Evolutionary conservation across 2,113 vertebrate species (phyloP).

Genomic region (Herpailurus yagouaroundi): DNA sequence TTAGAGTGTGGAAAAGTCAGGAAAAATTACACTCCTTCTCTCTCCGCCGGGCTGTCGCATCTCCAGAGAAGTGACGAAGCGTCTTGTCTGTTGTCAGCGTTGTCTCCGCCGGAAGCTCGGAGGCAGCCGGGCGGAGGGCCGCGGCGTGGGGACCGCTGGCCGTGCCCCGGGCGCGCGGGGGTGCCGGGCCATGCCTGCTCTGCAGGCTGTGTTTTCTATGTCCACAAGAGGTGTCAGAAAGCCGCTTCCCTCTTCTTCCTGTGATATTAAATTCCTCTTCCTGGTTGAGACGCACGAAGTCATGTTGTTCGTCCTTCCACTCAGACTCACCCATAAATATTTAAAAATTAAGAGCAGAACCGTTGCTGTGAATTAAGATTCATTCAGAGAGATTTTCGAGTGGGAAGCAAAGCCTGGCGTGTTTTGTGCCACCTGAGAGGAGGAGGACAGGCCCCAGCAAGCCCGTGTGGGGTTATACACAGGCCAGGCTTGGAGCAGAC

Average conservation of each 20-base stretch:
- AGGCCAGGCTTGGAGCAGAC: rapidly evolving
- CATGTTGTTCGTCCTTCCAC: not conserved
- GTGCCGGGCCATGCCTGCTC: too few species aligned
- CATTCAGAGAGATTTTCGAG: not conserved
- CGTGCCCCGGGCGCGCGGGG: rapidly evolving
- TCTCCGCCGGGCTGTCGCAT: not conserved
- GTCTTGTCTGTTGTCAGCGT: not conserved
- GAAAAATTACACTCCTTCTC: not conserved
- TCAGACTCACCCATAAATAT: not conserved
- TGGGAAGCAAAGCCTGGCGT: not conserved
- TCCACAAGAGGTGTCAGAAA: not conserved
- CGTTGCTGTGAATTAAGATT: not conserved
- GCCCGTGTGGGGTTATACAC: rapidly evolving
- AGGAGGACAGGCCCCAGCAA: rapidly evolving
- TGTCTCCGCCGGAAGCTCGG: not conserved
- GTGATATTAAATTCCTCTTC: not conserved
- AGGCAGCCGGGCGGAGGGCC: not conserved
- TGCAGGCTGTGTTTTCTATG: not conserved
- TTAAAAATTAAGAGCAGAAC: not conserved
- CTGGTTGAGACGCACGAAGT: not conserved
- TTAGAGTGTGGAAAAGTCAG: not conserved
- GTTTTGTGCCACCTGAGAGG: not conserved
- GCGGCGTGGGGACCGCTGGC: rapidly evolving
- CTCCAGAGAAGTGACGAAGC: not conserved
- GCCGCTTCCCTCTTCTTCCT: not conserved